Percentiles rank a stretch among this genome's conserved stretches.
These are phyloP conservation scores for Ahaetulla prasina DNA, from an alignment of 2,113 vertebrate genomes.

Conservation along the genomic window DNA sequence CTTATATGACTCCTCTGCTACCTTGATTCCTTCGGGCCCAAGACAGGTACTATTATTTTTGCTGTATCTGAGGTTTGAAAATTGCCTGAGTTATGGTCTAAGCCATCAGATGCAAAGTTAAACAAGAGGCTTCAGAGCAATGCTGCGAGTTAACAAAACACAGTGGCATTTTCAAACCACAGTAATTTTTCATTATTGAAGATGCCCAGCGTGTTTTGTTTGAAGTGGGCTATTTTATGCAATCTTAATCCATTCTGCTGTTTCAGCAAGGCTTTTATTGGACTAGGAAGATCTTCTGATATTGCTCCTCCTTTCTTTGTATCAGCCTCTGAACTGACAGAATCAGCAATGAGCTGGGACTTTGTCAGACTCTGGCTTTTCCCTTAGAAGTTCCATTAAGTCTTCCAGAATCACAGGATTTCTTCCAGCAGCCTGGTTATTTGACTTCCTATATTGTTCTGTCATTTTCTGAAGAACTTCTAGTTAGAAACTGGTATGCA, in stretches of 20 bases:
- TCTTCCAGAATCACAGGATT: not conserved
- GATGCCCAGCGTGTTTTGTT: not conserved
- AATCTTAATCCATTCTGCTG: not conserved
- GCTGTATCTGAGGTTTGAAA: not conserved
- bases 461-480: not conserved
- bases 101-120: not conserved
- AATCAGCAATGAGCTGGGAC: not conserved
- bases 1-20: not conserved
- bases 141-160: not conserved
- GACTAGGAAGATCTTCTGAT: not conserved
- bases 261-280: not conserved
- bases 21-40: not conserved
- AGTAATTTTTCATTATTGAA: not conserved
- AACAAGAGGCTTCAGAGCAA: not conserved
- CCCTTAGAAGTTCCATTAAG: not conserved
- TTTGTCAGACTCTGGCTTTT: not conserved
- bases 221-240: not conserved
- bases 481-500: not conserved
- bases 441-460: not conserved
- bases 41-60: not conserved
- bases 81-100: not conserved
- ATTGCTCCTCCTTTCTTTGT: not conserved
- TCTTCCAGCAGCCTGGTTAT: not conserved
- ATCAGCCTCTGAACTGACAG: not conserved
- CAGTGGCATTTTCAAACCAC: not conserved